Evolutionary conservation across 2,113 vertebrate genomes (phyloP).

Genomic region (Coturnix japonica): DNA sequence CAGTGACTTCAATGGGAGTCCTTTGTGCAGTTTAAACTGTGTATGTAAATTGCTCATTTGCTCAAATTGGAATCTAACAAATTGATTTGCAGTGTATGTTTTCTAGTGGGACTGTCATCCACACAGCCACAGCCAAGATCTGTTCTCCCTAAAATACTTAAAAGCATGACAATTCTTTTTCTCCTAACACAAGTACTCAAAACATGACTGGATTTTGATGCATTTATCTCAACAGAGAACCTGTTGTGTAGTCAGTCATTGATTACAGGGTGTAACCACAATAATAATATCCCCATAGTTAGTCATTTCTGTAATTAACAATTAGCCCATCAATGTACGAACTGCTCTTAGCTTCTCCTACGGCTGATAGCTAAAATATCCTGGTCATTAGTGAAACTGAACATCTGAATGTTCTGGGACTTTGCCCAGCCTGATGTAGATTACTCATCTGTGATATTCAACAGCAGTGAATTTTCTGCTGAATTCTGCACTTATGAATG

Average conservation of each 20-base stretch:
- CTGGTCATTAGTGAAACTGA: conserved; percentile 27
- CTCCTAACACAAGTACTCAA: not conserved
- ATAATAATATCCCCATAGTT: not conserved
- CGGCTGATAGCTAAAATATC: conserved; percentile 25
- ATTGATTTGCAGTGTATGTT: not conserved
- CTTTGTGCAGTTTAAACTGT: not conserved
- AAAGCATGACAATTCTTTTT: not conserved
- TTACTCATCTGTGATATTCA: conserved; percentile 53
- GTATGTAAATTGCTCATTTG: not conserved
- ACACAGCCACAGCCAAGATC: not conserved
- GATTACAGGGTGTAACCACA: not conserved
- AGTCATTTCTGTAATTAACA: conserved; percentile 51
- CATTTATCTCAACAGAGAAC: not conserved
- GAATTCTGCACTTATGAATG: conserved; percentile 33
- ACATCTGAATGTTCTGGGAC: conserved; percentile 50
- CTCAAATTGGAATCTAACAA: not conserved
- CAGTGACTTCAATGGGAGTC: not conserved
- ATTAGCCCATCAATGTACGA: conserved; percentile 28
- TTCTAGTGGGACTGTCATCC: not conserved
- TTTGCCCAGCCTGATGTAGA: conserved; percentile 37
- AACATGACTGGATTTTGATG: not conserved
- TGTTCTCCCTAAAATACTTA: not conserved
- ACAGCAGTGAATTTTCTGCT: conserved; percentile 43
- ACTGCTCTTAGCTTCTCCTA: conserved; percentile 30
- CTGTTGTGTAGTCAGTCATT: not conserved